Base-by-base conservation (phyloP, 2,888 invertebrate genomes). In the Erebia ligea region DNA sequence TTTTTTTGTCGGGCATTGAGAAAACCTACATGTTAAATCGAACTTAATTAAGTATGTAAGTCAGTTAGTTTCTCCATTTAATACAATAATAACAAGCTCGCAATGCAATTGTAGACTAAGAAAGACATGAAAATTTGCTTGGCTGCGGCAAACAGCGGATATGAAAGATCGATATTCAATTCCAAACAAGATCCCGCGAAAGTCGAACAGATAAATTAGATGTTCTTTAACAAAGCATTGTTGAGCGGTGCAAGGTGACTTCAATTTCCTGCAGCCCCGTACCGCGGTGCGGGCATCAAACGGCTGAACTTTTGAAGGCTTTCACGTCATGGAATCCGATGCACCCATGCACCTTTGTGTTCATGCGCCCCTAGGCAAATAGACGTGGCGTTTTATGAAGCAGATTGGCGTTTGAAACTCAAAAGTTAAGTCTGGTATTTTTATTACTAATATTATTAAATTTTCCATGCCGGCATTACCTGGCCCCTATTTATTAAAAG, bases 181-280 rank as follows among this genome's bases (percentile, higher is more conserved):
- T 92, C 90, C 88, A 89, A 90, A 86, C 82, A 80, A 80, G 82
- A 84, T 84, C 78, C 85, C 86, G 82, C 77, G 83, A 87, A 90
- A 89, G 83, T 86, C 80, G 80, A 79, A 80, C 83, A 90, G 91
- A 91, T 91, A 89, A 91, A 91, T 91, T 89, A 90, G 87, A 91
- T 87, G 88, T 91, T 91, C 91, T 91, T 92, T 91, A 90, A 86
- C 89, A 90, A 89, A 90, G 92, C 92, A 88, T 88, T 90, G 91
- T 90, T 90, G 84, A 83, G 81, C 81, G 81, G 78, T 83, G 80
- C 79, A 86, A 89, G 88, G 88, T 91, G 91, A 90, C 91, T 93
- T 92, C 92, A 92, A 93, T 93, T 93, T 93, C 92, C 92, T 92
- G 90, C 76, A 81, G 81, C 57, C 67, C 58, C 82, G 85, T 83